Evolutionary conservation across 2,113 vertebrate species (phyloP), one percentile per base, ranked within the genome.

Genomic region (Suncus etruscus): DNA sequence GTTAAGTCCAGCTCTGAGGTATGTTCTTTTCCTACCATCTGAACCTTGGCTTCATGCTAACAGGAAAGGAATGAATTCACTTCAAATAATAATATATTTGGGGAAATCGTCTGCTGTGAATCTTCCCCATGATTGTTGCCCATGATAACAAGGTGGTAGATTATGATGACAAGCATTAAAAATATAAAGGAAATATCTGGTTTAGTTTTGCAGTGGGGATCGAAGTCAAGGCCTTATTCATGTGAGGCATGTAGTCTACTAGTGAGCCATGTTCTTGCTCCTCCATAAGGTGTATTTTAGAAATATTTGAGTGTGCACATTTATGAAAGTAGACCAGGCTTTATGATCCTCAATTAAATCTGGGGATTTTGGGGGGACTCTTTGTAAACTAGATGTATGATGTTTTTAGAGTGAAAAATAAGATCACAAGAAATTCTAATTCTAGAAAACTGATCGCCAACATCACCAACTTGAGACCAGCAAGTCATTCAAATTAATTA

Each of bases 371-470:
- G 24, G 63, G 27, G 5, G 12, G 0, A 0, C 16, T 15, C 32
- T 63, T 95, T 82, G 72, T 69, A 63, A 74, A 69, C 92, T 92
- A 92, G 0, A 39, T 31, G 66, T 31, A 27, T 2, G 63, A 27
- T n/a, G 15, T 29, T 89, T 91, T 91, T 81, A 80, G 22, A 81
- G 68, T 73, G 27, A 66, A 90, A 39, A 83, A 84, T 11, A 29
- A 75, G 80, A 77, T 85, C 9, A 70, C 3, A 45, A 85, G 76
- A 74, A 54, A 51, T 61, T 29, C 77, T n/a, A 29, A 47, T 85
- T 80, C 91, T 54, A 66, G 83, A 79, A 88, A 76, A 31, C 29
- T 58, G 6, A 66, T 11, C 22, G 66, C 27, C n/a, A 68, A 61
- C 25, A 69, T 61, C 63, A 80, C 48, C 63, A 63, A 91, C 87